A percentile compares a stretch with the other conserved stretches of the same genome.
These are phyloP conservation scores for Spea bombifrons DNA, from an alignment of 2,113 vertebrate species.

Conservation along the genomic window DNA sequence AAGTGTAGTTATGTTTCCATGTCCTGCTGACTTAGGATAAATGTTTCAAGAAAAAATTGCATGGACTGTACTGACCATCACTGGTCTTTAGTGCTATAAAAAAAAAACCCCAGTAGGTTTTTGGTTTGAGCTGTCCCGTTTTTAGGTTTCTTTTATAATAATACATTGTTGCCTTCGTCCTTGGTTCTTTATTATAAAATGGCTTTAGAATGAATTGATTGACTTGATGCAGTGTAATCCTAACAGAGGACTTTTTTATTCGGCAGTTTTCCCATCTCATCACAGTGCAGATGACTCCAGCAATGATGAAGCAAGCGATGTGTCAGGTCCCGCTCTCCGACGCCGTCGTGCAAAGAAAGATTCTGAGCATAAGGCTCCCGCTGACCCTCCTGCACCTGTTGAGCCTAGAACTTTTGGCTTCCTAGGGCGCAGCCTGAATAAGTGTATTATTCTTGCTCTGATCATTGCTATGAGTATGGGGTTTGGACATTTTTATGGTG, in stretches of 20 bases:
- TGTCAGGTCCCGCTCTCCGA: slow-evolving; percentile 59
- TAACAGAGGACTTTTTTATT: not conserved
- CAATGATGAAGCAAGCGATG: slow-evolving; percentile 70
- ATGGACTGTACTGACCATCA: no score
- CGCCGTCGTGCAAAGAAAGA: slow-evolving; percentile 79
- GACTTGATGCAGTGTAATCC: not conserved
- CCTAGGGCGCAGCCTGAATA: slow-evolving; percentile 72
- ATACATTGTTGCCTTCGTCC: no score
- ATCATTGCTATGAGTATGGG: slow-evolving; percentile 87
- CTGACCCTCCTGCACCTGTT: slow-evolving; percentile 35
- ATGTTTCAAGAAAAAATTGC: no score
- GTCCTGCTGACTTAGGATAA: no score
- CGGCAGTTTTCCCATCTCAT: slow-evolving; percentile 60
- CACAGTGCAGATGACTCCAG: slow-evolving; percentile 66
- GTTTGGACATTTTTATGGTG: slow-evolving; percentile 88
- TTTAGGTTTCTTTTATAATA: no score
- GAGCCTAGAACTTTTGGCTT: slow-evolving; percentile 46
- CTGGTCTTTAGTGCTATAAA: no score
- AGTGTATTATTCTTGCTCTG: slow-evolving; percentile 79
- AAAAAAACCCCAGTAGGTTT: no score
- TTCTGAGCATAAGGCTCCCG: slow-evolving; percentile 44
- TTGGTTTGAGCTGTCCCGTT: no score
- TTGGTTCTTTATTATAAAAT: no score
- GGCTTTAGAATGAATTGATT: no score
- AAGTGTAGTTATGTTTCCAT: no score